Conservation (phyloP, 1,140 invertebrate genomes). For the Drosophila kanapiae region DNA sequence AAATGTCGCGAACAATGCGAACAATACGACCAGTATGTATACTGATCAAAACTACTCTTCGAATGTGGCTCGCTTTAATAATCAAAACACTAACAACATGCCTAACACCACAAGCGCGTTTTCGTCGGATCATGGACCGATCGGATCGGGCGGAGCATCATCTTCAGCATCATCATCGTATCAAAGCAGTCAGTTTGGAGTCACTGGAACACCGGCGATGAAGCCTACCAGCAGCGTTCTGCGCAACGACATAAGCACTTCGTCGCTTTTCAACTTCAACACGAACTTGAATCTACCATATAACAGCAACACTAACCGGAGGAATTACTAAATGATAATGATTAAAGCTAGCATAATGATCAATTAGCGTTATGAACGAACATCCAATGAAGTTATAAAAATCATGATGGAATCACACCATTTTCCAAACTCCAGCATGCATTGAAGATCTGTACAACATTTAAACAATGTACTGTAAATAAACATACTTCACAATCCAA, state of each 20-base stretch:
- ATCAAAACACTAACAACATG: constrained; percentile 43
- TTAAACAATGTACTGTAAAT: constrained; percentile 42
- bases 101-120: constrained; percentile 26
- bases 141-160: constrained; percentile 18
- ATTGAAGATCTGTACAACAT: constrained; percentile 38
- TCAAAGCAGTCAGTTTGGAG: constrained; percentile 9
- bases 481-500: constrained; percentile 7
- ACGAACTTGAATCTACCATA: constrained; percentile 27
- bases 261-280: constrained; percentile 34
- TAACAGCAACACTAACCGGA: constrained; percentile 27
- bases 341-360: constrained; percentile 2
- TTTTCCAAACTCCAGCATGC: not conserved
- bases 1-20: constrained; percentile 10
- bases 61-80: constrained; percentile 61
- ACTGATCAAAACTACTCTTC: constrained; percentile 39
- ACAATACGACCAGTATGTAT: constrained; percentile 28
- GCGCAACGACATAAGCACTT: constrained; percentile 7
- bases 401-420: constrained; percentile 10
- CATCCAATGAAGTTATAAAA: not conserved
- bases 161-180: constrained; percentile 15
- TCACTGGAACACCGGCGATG: not conserved
- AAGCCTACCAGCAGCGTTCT: constrained; percentile 16
- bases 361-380: constrained; percentile 6
- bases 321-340: constrained; percentile 17
- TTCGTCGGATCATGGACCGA: constrained; percentile 16